Conservation (phyloP, 2,113 vertebrate genomes). For the Picathartes gymnocephalus region DNA sequence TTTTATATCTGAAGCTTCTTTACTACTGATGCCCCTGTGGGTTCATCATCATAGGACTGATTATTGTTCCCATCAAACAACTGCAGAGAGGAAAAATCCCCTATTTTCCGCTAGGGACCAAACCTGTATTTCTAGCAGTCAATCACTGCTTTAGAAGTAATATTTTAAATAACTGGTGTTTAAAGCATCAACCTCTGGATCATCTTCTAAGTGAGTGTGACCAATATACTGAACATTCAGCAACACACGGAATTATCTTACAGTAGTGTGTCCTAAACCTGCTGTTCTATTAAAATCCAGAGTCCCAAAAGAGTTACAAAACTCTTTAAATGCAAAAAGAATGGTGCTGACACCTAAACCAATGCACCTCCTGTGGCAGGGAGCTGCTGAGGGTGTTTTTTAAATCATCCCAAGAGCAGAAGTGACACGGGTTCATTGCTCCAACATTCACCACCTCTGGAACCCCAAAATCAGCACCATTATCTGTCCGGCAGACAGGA, state of each 20-base stretch:
- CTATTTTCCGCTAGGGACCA: neutral
- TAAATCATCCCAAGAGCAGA: neutral
- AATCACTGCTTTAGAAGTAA: neutral
- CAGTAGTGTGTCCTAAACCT: neutral
- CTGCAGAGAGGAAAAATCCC: neutral
- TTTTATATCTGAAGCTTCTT: neutral
- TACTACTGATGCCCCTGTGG: neutral
- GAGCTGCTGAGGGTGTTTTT: neutral
- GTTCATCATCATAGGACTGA: neutral
- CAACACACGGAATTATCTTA: neutral
- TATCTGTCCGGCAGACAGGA: neutral
- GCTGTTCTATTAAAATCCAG: neutral
- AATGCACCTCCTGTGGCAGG: neutral
- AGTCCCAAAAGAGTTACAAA: neutral
- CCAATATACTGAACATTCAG: neutral
- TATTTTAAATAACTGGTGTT: neutral
- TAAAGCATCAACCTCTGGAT: neutral
- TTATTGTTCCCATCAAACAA: neutral
- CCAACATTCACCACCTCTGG: neutral
- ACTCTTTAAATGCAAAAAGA: neutral
- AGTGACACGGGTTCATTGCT: neutral
- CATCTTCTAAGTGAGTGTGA: neutral
- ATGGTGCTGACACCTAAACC: neutral
- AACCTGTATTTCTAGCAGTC: neutral
- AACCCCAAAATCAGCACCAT: neutral